A percentile compares a stretch with the other conserved stretches of the same genome.
Evolutionary conservation across 2,113 vertebrate genomes (phyloP).

Genomic region (Heloderma charlesbogerti): DNA sequence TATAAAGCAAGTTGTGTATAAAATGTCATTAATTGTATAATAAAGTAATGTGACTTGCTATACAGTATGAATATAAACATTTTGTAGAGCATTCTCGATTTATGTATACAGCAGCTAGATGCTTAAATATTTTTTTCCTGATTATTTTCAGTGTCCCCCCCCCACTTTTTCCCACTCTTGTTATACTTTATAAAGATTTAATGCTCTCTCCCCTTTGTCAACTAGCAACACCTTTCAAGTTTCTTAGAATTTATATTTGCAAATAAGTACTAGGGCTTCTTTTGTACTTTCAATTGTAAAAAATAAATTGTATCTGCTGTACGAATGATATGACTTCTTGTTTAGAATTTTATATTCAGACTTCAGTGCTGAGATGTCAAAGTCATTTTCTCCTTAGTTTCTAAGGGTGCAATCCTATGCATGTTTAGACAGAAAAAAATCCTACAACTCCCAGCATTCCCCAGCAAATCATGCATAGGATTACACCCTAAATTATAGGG

Average conservation of each 20-base stretch:
- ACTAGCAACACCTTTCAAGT: constrained; percentile 20
- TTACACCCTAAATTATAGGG: no score
- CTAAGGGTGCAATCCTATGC: no score
- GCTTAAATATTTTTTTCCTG: constrained; percentile 44
- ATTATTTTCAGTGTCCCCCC: not conserved
- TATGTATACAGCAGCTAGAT: constrained; percentile 26
- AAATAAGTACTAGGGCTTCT: constrained; percentile 32
- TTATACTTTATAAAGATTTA: constrained; percentile 25
- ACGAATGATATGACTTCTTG: not conserved
- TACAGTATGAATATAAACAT: constrained; percentile 23
- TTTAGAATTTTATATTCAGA: constrained; percentile 36
- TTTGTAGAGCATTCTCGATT: constrained; percentile 45
- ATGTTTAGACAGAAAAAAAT: no score
- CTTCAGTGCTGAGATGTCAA: not conserved
- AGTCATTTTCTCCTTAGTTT: constrained; percentile 15
- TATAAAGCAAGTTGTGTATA: constrained; percentile 19
- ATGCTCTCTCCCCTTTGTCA: constrained; percentile 26
- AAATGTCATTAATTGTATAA: constrained; percentile 39
- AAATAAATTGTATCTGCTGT: constrained; percentile 35
- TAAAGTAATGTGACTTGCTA: constrained; percentile 32
- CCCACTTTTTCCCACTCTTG: not conserved
- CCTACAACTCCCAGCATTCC: no score
- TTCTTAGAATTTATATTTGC: constrained; percentile 44
- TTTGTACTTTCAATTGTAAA: constrained; percentile 35
- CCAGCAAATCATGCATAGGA: no score